Percentiles rank a stretch among this genome's conserved stretches.
phyloP scores from a whole-genome alignment of 2,113 vertebrate species.

The Ramphastos sulfuratus region DNA sequence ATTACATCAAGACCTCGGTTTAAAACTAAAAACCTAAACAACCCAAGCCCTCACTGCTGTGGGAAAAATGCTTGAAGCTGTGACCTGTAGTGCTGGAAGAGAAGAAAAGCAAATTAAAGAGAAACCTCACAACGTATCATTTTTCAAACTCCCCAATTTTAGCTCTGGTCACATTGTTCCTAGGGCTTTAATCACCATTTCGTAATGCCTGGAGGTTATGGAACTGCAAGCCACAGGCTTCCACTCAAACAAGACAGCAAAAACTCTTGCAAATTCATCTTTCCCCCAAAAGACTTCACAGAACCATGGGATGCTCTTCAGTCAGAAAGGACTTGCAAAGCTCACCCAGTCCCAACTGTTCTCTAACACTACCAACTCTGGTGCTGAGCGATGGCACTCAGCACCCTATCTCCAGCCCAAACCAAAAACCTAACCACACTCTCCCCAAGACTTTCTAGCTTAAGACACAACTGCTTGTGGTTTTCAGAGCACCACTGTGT shows the following conservation, averaged over 20 bases:
- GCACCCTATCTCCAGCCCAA: background rate
- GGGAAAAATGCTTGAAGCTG: slow-evolving; percentile 30
- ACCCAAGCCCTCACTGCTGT: background rate
- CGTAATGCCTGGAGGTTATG: background rate
- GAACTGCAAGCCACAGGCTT: slow-evolving; percentile 33
- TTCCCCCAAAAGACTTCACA: background rate
- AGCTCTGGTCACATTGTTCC: background rate
- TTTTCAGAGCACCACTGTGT: too few species aligned
- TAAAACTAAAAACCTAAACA: slow-evolving; percentile 31
- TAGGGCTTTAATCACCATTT: slow-evolving; percentile 12
- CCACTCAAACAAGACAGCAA: slow-evolving; percentile 15
- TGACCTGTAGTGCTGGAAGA: background rate
- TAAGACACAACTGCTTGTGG: background rate
- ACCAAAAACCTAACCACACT: background rate
- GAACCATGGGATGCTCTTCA: too few species aligned
- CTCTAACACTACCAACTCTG: too few species aligned
- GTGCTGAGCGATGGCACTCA: too few species aligned
- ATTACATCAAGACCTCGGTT: background rate
- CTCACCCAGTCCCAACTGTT: too few species aligned
- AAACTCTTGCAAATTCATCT: slow-evolving; percentile 35
- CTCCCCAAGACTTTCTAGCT: background rate
- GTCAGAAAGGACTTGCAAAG: too few species aligned
- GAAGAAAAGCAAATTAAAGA: slow-evolving; percentile 11
- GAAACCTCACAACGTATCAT: slow-evolving; percentile 23
- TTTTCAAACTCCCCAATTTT: slow-evolving; percentile 30